Evolutionary conservation across 2,113 vertebrate species (phyloP), one percentile per base, ranked within the genome.

Genomic region (Scartelaos histophorus): DNA sequence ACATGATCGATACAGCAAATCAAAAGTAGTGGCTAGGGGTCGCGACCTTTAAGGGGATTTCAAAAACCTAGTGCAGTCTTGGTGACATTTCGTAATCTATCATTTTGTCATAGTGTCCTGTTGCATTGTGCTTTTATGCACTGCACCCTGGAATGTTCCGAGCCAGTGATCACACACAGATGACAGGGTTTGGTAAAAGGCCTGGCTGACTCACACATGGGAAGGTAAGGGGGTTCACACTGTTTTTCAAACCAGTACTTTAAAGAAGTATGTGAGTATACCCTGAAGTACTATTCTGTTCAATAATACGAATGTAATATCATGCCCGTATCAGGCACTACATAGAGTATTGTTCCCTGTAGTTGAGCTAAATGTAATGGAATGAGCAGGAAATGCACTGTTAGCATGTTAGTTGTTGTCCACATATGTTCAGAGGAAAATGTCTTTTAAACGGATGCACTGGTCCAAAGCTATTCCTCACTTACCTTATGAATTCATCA

Each of bases 1-100:
- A 61, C 54, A 64, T 84, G 78, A 87, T 87, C 78, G 24, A 88
- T 88, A 80, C 76, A 57, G 49, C 17, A 66, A 60, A 73, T 82
- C 71, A 82, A 58, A 83, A 62, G 46, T 9, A 51, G 73, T 4
- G 81, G 72, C 74, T 73, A 54, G 1, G 24, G 73, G 72, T 85
- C 45, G 3, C 76, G 71, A 80, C 80, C 75, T 54, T 54, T 34
- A 34, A 83, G 73, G 87, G 76, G 57, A 81, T 75, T 85, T 84
- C 22, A 72, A 65, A 82, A 86, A 72, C 2, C 24, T 53, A 51
- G 0, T 66, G 25, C n/a, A 67, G 76, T 7, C 51, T 66, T 69
- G 75, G 6, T 72, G 66, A 73, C 75, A 53, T 70, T 80, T 72
- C 72, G 25, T 78, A 67, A 76, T 71, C 45, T 54, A 57, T 80